phyloP scores from a whole-genome alignment of 2,797 vertebrate species.

The Lates japonicus region DNA sequence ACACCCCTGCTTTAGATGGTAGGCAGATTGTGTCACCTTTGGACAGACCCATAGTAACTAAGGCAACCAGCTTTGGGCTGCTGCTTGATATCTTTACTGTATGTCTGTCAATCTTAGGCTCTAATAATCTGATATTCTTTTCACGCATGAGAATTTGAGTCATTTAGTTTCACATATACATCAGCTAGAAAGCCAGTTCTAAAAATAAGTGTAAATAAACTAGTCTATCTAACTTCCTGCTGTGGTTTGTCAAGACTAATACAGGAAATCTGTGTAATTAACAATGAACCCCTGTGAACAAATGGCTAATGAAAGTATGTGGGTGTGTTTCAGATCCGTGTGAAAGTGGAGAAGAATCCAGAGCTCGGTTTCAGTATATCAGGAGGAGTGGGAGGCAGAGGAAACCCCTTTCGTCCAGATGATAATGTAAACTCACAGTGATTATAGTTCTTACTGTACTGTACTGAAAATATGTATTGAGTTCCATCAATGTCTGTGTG shows the following conservation, averaged over 20 bases:
- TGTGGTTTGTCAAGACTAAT: neutral
- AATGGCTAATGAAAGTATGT: conserved; percentile 41
- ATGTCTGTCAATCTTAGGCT: neutral
- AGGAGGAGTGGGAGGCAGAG: conserved; percentile 96
- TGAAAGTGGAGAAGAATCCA: conserved; percentile 97
- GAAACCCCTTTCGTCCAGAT: conserved; percentile 98
- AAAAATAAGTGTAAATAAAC: neutral
- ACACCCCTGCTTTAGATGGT: no score
- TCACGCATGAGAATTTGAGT: neutral
- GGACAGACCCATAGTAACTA: no score
- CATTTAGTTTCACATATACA: neutral
- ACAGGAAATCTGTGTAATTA: neutral
- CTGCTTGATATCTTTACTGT: neutral
- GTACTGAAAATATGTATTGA: neutral
- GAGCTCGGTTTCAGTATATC: conserved; percentile 99
- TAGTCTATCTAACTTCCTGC: neutral
- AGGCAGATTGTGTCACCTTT: no score
- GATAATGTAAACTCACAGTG: conserved; percentile 88
- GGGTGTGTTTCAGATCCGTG: conserved; percentile 89
- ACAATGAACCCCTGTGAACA: neutral
- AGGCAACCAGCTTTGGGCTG: neutral
- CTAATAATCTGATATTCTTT: neutral
- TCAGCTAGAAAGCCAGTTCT: neutral
- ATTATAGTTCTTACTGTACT: neutral
- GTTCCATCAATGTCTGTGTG: no score